Evolutionary conservation across 2,888 invertebrate genomes (phyloP), one percentile per base, ranked within the genome.

Genomic region (Tribolium freemani): DNA sequence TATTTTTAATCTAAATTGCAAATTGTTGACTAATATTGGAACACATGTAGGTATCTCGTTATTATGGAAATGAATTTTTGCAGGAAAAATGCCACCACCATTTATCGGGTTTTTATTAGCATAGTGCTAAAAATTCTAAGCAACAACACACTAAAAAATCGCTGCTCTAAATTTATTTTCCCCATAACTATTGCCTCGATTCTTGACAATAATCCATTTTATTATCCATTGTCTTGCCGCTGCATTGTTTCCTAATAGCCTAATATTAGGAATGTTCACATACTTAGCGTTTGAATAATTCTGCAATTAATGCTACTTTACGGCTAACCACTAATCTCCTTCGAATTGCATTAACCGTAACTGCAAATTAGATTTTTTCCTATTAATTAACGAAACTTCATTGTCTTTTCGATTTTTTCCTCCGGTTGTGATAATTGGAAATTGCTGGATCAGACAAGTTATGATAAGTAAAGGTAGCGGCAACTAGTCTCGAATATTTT

Each of bases 401-500:
- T 38, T 38, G 38, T 38, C 38, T 38, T 31, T 31, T 38, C 38
- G 38, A 38, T 38, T 38, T 38, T 38, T 38, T 38, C 38, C 9
- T 11, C n/a, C 13, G 20, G 21, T 51, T 51, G 5, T 10, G 4
- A 5, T 48, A 48, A 48, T 48, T 60, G 48, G 26, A 13, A 26
- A 60, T 26, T 30, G 45, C n/a, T 44, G 6, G 64, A 64, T 64
- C 53, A 30, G 58, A 58, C 69, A 50, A 60, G 69, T 69, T 69
- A 69, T 69, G 69, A 69, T 69, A 69, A 69, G 38, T 67, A 46
- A 56, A 53, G 38, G 60, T 69, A 60, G 66, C 66, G 31, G 66
- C 58, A 71, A 66, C 66, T 45, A 71, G 66, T 71, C 66, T 71
- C 11, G 66, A 71, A 74, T 74, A 74, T 72, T 74, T 74, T 72